A percentile compares a stretch with the other conserved stretches of the same genome.
phyloP scores from a whole-genome alignment of 2,797 vertebrate genomes.

The Melanitta fusca region DNA sequence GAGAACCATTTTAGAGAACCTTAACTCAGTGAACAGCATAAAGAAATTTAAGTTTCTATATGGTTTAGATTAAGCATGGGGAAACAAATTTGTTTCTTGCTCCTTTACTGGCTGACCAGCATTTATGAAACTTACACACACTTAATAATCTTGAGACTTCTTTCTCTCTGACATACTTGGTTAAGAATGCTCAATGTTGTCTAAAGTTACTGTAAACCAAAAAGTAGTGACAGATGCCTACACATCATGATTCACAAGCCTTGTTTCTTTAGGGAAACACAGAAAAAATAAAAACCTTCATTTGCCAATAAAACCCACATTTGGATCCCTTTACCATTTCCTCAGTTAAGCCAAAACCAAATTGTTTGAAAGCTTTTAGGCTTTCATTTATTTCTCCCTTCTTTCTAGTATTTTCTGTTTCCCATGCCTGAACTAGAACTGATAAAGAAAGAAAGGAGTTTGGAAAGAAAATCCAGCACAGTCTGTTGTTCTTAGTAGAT shows the following conservation, averaged over 20 bases:
- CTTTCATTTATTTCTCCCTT: constrained; percentile 49
- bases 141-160: constrained; percentile 27
- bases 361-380: constrained; percentile 16
- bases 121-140: constrained; percentile 36
- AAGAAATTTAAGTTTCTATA: not conserved
- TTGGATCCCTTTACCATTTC: constrained; percentile 29
- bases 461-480: not conserved
- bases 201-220: constrained; percentile 30
- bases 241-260: not conserved
- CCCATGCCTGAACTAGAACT: constrained; percentile 58
- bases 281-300: not conserved
- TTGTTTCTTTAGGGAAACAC: constrained; percentile 4
- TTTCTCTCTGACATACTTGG: constrained; percentile 35
- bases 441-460: not conserved
- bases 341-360: constrained; percentile 33
- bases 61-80: constrained; percentile 46
- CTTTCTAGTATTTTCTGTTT: constrained; percentile 59
- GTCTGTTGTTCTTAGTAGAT: not conserved
- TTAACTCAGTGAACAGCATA: not conserved
- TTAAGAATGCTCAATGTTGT: constrained; percentile 44
- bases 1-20: not conserved
- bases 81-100: constrained; percentile 14
- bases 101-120: constrained; percentile 3
- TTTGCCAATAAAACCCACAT: constrained; percentile 29
- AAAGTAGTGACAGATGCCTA: not conserved